Conservation (phyloP, 2,888 invertebrate species). For the Elysia crispata region DNA sequence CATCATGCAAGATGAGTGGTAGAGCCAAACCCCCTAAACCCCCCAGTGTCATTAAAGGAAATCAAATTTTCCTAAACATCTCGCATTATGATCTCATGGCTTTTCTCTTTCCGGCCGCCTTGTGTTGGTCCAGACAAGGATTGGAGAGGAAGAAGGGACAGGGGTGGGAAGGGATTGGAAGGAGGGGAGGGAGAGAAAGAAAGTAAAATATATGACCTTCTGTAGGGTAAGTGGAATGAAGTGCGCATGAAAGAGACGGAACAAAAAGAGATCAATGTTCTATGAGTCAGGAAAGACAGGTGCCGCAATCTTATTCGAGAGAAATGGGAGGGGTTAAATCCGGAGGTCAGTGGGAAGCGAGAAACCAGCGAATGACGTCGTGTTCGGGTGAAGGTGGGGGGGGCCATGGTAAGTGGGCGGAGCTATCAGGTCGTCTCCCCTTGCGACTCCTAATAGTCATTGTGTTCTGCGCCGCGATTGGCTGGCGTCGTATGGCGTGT, state of each 20-base stretch:
- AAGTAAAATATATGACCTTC: not conserved
- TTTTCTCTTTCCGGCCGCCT: too few relatives aligned
- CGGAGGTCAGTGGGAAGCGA: not conserved
- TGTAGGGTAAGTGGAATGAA: not conserved
- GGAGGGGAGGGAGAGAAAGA: not conserved
- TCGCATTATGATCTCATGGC: too few relatives aligned
- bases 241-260: not conserved
- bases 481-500: too few relatives aligned
- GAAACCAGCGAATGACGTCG: not conserved
- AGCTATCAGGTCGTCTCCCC: too few relatives aligned
- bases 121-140: not conserved
- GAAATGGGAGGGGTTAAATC: not conserved
- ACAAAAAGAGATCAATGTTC: not conserved
- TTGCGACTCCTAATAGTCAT: too few relatives aligned
- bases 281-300: not conserved
- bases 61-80: constrained; percentile 10
- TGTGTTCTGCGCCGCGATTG: too few relatives aligned
- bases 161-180: not conserved
- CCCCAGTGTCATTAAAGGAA: not conserved
- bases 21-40: not conserved
- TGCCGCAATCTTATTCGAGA: not conserved
- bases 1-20: constrained; percentile 15
- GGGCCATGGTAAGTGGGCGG: too few relatives aligned
- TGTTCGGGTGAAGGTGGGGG: too few relatives aligned
- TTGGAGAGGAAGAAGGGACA: not conserved